Base-by-base conservation (phyloP, 2,113 vertebrate species). In the Bungarus multicinctus region DNA sequence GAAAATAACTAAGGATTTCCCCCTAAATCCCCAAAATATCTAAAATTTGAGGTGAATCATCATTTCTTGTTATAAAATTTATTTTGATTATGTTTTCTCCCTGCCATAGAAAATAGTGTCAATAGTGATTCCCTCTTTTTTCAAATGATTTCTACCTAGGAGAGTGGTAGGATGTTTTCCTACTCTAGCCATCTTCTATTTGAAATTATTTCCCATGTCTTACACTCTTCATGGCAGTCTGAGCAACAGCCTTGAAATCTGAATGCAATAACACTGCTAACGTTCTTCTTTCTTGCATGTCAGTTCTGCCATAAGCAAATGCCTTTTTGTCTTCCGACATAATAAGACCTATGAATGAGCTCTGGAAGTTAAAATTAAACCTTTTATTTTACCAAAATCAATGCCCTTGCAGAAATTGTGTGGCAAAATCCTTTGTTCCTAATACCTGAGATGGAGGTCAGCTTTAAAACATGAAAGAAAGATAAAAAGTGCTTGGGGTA, bases 361-460 rank as follows among this genome's bases (percentile, higher is more conserved):
- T 89, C 69, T 81, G 64, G n/a, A 74, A 89, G 69, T 85, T 92
- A 85, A 85, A 89, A 89, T 92, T 92, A 92, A 92, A 92, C 69
- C 22, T 92, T 92, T 92, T 69, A 34, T 92, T 92, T 64, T 87
- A n/a, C 57, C 12, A 23, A 89, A 92, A 89, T 92, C 10, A 11
- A 89, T 58, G 88, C 57, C 64, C 88, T 92, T 85, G 53, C 39
- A 89, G 52, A 69, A 89, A 85, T 85, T 89, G 64, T 55, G 39
- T 39, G 47, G 30, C 60, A 27, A 89, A 18, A 85, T 50, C 27
- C 5, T 92, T 89, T 50, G 11, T 85, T 47, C 30, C 34, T 50
- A 88, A n/a, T 88, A 30, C 43, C 27, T 85, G 8, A 89, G 53
- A 18, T 27, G 52, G 39, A 89, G 69, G 88, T 85, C 88, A 58